Evolutionary conservation across 2,113 vertebrate genomes (phyloP).

Genomic region (Pogonocichla stellata): DNA sequence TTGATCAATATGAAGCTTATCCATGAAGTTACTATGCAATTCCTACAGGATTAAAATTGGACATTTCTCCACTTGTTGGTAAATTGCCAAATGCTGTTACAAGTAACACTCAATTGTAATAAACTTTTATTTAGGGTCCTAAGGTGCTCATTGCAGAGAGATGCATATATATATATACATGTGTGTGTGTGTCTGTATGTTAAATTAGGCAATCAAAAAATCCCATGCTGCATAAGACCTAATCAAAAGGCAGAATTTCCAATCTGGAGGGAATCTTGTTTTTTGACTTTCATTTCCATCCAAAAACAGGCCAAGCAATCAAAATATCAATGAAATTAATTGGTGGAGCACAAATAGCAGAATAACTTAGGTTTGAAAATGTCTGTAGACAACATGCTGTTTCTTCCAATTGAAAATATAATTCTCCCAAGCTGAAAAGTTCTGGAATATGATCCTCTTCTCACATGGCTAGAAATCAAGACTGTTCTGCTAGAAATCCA

Average conservation of each 20-base stretch:
- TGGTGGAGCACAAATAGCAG: neutral
- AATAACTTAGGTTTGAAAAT: slow-evolving; percentile 1
- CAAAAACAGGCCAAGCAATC: slow-evolving; percentile 13
- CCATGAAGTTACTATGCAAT: neutral
- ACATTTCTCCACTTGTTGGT: neutral
- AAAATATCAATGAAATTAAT: slow-evolving; percentile 42
- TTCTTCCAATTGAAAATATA: neutral
- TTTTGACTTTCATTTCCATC: slow-evolving; percentile 2
- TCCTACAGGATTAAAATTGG: slow-evolving; percentile 12
- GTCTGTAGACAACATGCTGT: neutral
- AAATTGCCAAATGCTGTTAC: slow-evolving; percentile 22
- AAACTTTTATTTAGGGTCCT: slow-evolving; percentile 18
- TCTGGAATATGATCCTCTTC: neutral
- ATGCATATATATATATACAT: neutral
- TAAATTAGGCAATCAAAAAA: slow-evolving; percentile 8
- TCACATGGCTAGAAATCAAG: slow-evolving; percentile 31
- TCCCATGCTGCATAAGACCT: neutral
- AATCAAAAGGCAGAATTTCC: slow-evolving; percentile 27
- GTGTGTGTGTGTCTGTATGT: neutral
- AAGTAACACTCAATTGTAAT: slow-evolving; percentile 6
- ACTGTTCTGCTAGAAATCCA: neutral
- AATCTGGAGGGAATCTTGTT: neutral
- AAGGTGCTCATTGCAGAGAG: neutral
- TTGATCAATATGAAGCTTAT: neutral
- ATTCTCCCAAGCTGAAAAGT: neutral